These are phyloP conservation scores for Clarias laeviceps DNA, from an alignment of 2,797 vertebrate species.

Conservation along the genomic window DNA sequence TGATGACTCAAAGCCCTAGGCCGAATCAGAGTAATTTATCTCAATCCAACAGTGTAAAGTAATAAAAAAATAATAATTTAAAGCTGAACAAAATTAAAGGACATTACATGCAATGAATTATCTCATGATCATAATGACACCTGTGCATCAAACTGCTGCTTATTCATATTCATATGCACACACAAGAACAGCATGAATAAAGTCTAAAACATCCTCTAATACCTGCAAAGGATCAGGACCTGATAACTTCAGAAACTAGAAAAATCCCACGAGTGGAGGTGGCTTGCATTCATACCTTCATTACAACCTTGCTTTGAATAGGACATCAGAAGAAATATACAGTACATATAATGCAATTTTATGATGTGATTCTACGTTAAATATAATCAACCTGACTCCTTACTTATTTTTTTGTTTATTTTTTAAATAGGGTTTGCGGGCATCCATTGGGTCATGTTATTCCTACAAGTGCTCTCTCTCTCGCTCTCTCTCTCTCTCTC, in stretches of 20 bases:
- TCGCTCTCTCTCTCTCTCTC: neutral
- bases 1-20: neutral
- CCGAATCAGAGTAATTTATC: neutral
- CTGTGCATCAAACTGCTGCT: neutral
- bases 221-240: neutral
- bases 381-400: neutral
- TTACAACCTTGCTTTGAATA: neutral
- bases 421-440: neutral
- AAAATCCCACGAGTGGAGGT: neutral
- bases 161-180: neutral
- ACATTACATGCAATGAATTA: neutral
- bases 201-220: neutral
- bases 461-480: neutral
- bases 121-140: neutral
- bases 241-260: neutral
- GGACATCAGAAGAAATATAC: neutral
- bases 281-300: neutral
- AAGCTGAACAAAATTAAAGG: neutral
- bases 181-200: neutral
- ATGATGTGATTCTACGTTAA: neutral
- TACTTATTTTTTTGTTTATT: neutral
- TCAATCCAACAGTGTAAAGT: neutral
- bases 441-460: neutral
- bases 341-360: neutral
- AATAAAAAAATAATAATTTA: neutral